phyloP scores from a whole-genome alignment of 2,113 vertebrate genomes.

The Phalacrocorax carbo region DNA sequence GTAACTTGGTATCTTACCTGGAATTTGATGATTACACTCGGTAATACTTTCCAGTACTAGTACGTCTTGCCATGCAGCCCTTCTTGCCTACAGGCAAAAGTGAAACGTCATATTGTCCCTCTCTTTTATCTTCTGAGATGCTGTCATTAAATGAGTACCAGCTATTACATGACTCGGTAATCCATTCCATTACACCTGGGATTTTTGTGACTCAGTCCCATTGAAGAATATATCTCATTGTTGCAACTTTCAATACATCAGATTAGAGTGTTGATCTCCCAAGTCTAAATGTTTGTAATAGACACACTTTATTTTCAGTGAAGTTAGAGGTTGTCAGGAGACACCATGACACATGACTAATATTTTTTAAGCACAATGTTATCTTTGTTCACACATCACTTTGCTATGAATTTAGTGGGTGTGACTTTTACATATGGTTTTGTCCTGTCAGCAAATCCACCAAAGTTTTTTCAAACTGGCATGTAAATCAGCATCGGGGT shows the following conservation, averaged over 20 bases:
- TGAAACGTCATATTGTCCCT: neutral
- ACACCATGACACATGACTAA: neutral
- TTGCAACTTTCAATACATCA: neutral
- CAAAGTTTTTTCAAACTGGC: neutral
- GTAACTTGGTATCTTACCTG: neutral
- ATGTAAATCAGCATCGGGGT: neutral
- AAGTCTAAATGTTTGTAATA: neutral
- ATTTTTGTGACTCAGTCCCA: neutral
- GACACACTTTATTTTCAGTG: neutral
- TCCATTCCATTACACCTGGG: neutral
- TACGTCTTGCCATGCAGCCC: neutral
- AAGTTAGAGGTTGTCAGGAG: neutral
- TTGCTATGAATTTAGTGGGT: neutral
- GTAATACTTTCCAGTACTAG: neutral
- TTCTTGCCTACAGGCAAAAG: neutral
- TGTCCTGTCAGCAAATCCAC: neutral
- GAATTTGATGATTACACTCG: neutral
- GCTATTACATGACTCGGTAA: neutral
- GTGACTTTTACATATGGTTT: neutral
- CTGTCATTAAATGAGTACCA: neutral
- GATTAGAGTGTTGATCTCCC: neutral
- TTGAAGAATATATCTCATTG: neutral
- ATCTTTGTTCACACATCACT: neutral
- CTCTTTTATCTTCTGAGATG: neutral
- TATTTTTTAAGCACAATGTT: neutral